Evolutionary conservation across 2,888 invertebrate species (phyloP).

Genomic region (Epistrophe eligans): DNA sequence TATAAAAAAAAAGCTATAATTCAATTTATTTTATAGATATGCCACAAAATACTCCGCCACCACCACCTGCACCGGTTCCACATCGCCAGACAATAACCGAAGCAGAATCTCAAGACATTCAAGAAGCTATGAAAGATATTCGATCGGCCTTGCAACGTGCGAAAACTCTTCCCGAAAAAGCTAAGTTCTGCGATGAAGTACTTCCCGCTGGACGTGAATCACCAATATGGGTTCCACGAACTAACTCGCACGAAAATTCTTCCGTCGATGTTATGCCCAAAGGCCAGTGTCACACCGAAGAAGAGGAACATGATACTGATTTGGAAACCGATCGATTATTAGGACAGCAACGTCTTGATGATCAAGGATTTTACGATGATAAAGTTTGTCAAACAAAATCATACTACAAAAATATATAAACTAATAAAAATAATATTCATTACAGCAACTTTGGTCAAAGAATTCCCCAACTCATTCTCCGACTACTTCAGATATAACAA

Average conservation of each 20-base stretch:
- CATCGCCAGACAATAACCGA: constrained; percentile 85
- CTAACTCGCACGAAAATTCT: constrained; percentile 74
- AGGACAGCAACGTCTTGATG: constrained; percentile 96
- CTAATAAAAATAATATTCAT: not conserved
- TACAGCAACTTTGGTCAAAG: constrained; percentile 80
- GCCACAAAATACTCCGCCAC: constrained; percentile 85
- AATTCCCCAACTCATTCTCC: constrained; percentile 79
- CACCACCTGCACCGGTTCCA: constrained; percentile 85
- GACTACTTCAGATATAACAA: constrained; percentile 78
- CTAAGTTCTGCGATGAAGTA: constrained; percentile 82
- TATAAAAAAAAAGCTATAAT: not conserved
- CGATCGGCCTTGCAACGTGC: constrained; percentile 89
- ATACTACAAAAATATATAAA: not conserved
- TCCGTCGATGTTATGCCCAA: constrained; percentile 76
- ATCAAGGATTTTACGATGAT: constrained; percentile 94
- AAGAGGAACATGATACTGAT: constrained; percentile 98
- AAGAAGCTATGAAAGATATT: constrained; percentile 92
- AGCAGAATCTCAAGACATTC: constrained; percentile 85
- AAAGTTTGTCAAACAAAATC: constrained; percentile 81
- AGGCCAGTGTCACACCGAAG: constrained; percentile 82
- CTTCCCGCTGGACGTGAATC: constrained; percentile 81
- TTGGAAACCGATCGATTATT: constrained; percentile 98
- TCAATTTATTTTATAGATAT: constrained; percentile 57
- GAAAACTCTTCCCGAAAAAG: constrained; percentile 83
- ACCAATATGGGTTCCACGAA: constrained; percentile 83